Evolutionary conservation across 2,888 invertebrate genomes (phyloP), one percentile per base, ranked within the genome.

Genomic region (Drosophila atripex): DNA sequence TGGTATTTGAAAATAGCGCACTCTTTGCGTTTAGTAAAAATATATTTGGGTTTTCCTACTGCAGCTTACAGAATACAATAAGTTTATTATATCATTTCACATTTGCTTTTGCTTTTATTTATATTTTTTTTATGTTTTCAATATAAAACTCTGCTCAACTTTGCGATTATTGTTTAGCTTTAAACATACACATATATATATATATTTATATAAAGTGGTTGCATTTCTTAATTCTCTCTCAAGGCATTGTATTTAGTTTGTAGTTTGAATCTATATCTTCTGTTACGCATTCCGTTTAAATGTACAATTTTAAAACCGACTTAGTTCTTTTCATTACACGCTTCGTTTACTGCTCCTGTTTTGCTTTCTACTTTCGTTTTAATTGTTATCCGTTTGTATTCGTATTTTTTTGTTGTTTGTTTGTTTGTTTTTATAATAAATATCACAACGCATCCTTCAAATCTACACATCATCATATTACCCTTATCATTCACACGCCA

Each of bases 381-480:
- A 54, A 75, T 73, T 80, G 66, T 80, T 70, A 74, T 86, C 86
- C 39, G 6, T 41, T 41, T 41, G 39, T 41, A 41, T 41, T 41
- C 39, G 39, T 39, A 8, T 9, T 41, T 39, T 41, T 60, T 60
- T 60, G 35, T 59, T 47, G 60, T 60, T 45, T 60, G 82, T 90
- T 47, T n/a, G n/a, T n/a, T 61, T 61, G 47, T 61, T 83, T 90
- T 90, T 80, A 89, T 88, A 89, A 90, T 90, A 91, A 91, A 91
- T 91, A 91, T 91, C 91, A 91, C 91, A 91, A 91, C 91, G 90
- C 91, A 88, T 89, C 89, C 89, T 86, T 83, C 78, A 79, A 77
- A 78, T 83, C 73, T 73, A 69, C 66, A 74, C 61, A 65, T 55
- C 61, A 65, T 55, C 71, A 54, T 68, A 52, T 64, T 49, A 63